Evolutionary conservation across 2,888 invertebrate species (phyloP), one percentile per base, ranked within the genome.

Genomic region (Apocheima hispidaria): DNA sequence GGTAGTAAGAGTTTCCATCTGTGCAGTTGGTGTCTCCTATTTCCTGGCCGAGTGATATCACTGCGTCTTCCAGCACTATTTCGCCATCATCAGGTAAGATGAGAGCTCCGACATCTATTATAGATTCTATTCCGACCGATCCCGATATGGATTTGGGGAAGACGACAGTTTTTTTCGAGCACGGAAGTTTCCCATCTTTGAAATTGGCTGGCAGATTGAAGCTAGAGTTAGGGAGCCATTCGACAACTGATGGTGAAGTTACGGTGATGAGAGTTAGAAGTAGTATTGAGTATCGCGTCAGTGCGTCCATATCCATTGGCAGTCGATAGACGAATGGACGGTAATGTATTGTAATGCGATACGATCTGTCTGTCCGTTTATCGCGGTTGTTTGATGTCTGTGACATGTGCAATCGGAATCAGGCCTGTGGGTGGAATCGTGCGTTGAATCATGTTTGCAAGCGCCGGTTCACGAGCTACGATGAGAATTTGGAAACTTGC

Each of bases 21-120:
- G 74, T 75, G 53, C 83, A 83, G 49, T 82, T 82, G 1, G 62
- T 71, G n/a, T 89, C 87, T 1, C 71, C 68, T 1, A 68, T 59
- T 35, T 81, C 75, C 2, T 63, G 69, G 23, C 91, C 90, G 7
- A 91, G 71, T 14, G 66, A 65, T 52, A 89, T 75, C 30, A 74
- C 69, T 14, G 80, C 88, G 21, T 70, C 57, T 20, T 88, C 83
- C n/a, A 93, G 68, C 50, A 83, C 56, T 6, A 93, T 68, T 59
- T 87, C 86, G 1, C 93, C 93, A 18, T 87, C 79, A 46, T 72
- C 66, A 12, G 93, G 93, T n/a, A 93, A 73, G 35, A 90, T 70
- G 0, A 93, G 70, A 43, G 82, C 84, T 5, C 74, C 75, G 2
- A 86, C 74, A 58, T 81, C 75, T 18, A 78, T 78, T 41, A 75